These are phyloP conservation scores for Idaea biselata DNA, from an alignment of 2,888 invertebrate species.

Conservation along the genomic window DNA sequence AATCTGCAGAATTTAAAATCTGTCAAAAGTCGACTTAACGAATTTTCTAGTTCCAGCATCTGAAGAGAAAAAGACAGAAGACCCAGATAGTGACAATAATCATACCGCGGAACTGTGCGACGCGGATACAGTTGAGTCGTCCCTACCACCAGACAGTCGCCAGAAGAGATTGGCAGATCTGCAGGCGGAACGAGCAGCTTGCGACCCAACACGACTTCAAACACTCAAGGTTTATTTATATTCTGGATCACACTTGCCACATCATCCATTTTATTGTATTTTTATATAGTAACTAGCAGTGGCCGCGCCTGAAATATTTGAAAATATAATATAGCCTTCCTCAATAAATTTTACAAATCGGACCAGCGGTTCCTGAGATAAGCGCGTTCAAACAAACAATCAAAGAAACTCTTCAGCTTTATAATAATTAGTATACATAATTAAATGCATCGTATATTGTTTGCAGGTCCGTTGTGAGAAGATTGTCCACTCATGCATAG, in stretches of 20 bases:
- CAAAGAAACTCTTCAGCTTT: no score
- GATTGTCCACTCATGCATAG: slow-evolving; percentile 90
- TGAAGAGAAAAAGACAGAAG: slow-evolving; percentile 72
- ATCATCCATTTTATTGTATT: no score
- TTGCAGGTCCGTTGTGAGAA: slow-evolving; percentile 83
- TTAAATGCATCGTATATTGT: slow-evolving; percentile 6
- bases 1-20: no score
- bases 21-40: background rate
- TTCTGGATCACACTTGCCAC: background rate
- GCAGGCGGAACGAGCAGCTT: slow-evolving; percentile 88
- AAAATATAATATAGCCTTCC: no score
- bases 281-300: no score
- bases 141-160: slow-evolving; percentile 84
- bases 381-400: no score
- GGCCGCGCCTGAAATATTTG: no score
- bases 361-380: no score
- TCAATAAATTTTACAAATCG: no score
- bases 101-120: slow-evolving; percentile 80
- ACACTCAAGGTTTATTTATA: slow-evolving; percentile 77
- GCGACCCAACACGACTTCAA: slow-evolving; percentile 89
- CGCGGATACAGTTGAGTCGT: slow-evolving; percentile 85
- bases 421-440: no score
- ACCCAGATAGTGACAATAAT: slow-evolving; percentile 75
- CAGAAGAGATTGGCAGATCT: slow-evolving; percentile 85
- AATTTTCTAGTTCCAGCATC: slow-evolving; percentile 38